Percentiles rank a stretch among this genome's conserved stretches.
Conservation (phyloP, 2,888 invertebrate species). For the Miltochrista miniata region DNA sequence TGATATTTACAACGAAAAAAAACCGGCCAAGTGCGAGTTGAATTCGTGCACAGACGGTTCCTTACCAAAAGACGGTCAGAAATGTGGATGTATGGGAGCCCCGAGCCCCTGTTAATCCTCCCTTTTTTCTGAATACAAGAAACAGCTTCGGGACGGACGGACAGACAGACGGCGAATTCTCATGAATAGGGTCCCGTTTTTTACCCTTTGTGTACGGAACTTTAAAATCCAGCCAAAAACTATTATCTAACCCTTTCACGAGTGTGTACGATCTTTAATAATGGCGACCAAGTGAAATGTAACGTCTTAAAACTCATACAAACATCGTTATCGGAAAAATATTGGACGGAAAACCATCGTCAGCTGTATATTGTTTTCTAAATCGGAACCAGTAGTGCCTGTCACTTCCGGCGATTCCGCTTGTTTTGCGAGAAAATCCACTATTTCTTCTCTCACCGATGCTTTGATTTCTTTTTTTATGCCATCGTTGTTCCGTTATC, state of each 20-base stretch:
- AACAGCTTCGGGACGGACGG: too few relatives aligned
- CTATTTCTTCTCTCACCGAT: constrained; percentile 44
- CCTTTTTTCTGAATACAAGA: too few relatives aligned
- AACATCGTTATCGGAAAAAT: constrained; percentile 69
- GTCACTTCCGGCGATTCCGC: constrained; percentile 68
- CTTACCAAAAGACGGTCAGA: too few relatives aligned
- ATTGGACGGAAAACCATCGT: constrained; percentile 63
- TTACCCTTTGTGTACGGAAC: too few relatives aligned
- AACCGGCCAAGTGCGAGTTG: too few relatives aligned
- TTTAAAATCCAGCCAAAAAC: background rate
- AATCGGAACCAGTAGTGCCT: constrained; percentile 71
- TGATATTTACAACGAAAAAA: too few relatives aligned
- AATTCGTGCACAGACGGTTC: too few relatives aligned
- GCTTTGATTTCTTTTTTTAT: constrained; percentile 52
- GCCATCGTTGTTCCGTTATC: constrained; percentile 38
- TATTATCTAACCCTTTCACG: background rate
- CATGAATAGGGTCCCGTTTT: too few relatives aligned
- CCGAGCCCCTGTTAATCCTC: too few relatives aligned
- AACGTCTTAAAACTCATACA: constrained; percentile 54
- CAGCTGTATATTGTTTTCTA: constrained; percentile 75
- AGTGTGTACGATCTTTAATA: constrained; percentile 23
- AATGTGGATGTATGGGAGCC: too few relatives aligned
- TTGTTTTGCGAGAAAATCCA: constrained; percentile 65
- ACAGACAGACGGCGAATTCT: too few relatives aligned
- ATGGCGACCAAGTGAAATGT: constrained; percentile 33